Conservation (phyloP, 2,888 invertebrate species). For the Pseudanteris insignis region DNA sequence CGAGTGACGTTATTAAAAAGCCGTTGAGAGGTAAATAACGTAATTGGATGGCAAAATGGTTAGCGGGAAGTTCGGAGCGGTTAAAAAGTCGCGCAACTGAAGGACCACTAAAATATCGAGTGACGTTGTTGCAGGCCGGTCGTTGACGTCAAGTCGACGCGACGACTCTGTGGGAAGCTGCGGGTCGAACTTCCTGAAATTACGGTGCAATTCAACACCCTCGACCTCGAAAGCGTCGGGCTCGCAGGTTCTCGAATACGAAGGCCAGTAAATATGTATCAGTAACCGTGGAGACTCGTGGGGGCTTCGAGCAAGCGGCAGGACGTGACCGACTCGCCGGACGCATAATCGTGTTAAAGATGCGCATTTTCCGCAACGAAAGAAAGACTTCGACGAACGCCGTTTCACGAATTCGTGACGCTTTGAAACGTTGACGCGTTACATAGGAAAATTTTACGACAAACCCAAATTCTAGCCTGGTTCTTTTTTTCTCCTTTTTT, state of each 20-base stretch:
- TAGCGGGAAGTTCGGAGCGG: constrained; percentile 34
- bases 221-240: constrained; percentile 48
- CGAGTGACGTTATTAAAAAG: too few relatives aligned
- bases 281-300: constrained; percentile 41
- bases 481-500: too few relatives aligned
- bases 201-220: constrained; percentile 48
- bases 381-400: too few relatives aligned
- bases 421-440: too few relatives aligned
- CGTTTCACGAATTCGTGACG: too few relatives aligned
- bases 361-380: too few relatives aligned
- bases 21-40: constrained; percentile 1
- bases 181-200: constrained; percentile 48
- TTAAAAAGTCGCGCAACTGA: constrained; percentile 19
- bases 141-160: constrained; percentile 36
- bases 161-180: constrained; percentile 36
- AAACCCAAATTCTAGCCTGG: too few relatives aligned
- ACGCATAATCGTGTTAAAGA: constrained; percentile 43
- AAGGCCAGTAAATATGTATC: constrained; percentile 45
- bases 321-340: constrained; percentile 37
- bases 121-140: constrained; percentile 33
- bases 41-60: constrained; percentile 24
- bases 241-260: constrained; percentile 30
- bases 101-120: constrained; percentile 41
- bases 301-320: constrained; percentile 25
- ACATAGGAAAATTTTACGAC: too few relatives aligned